A percentile compares a stretch with the other conserved stretches of the same genome.
These are phyloP conservation scores for Danio jaintianensis DNA, from an alignment of 2,797 vertebrate species.

Conservation along the genomic window DNA sequence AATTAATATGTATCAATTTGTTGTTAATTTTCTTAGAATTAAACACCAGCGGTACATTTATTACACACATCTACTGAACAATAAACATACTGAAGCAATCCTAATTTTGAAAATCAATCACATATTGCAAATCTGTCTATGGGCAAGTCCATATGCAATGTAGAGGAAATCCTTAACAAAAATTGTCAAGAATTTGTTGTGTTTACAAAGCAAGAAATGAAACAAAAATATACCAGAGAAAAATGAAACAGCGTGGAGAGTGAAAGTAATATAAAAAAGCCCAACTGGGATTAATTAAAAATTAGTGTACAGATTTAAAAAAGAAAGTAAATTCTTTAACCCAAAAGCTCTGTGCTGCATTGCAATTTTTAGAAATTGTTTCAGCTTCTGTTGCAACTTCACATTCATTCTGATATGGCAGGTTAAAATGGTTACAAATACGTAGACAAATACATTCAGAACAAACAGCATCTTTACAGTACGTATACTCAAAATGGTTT, in stretches of 20 bases:
- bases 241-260: too few relatives aligned
- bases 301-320: too few relatives aligned
- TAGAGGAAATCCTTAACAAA: background rate
- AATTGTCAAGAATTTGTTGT: background rate
- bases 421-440: background rate
- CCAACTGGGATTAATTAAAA: background rate
- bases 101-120: background rate
- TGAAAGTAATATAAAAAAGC: too few relatives aligned
- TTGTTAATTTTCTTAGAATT: background rate
- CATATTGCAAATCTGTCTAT: too few relatives aligned
- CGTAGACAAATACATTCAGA: background rate
- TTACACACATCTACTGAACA: background rate
- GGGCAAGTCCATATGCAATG: too few relatives aligned
- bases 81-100: background rate
- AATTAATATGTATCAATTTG: background rate
- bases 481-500: background rate
- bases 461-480: background rate
- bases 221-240: too few relatives aligned
- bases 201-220: background rate
- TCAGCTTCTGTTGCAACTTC: background rate
- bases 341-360: background rate
- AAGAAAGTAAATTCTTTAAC: background rate
- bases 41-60: background rate
- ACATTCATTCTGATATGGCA: background rate
- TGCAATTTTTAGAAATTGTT: background rate